These are phyloP conservation scores for Dolomedes plantarius DNA, from an alignment of 2,888 invertebrate genomes.

Conservation along the genomic window DNA sequence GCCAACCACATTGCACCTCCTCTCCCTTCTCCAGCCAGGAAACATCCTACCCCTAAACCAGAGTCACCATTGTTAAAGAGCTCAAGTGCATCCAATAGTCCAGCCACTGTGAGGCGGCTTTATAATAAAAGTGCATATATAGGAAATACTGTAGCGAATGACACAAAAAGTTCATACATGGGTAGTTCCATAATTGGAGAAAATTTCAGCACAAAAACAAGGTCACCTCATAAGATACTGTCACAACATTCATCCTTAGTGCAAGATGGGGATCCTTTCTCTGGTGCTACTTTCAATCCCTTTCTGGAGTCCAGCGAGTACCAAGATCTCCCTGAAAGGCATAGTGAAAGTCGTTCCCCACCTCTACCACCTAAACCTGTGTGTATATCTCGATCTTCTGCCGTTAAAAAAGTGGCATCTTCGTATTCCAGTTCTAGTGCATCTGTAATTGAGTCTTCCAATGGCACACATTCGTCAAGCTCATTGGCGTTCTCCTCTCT, in stretches of 20 bases:
- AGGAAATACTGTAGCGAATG: background rate
- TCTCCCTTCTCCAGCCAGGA: constrained; percentile 54
- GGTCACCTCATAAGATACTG: constrained; percentile 14
- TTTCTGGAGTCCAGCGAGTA: background rate
- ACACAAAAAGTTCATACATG: background rate
- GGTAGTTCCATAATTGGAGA: background rate
- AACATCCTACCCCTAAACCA: constrained; percentile 32
- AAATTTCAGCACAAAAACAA: background rate
- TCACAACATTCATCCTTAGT: constrained; percentile 32
- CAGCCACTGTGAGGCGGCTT: constrained; percentile 9
- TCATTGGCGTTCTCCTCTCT: constrained; percentile 44
- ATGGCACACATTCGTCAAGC: constrained; percentile 50
- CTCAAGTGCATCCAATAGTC: constrained; percentile 36
- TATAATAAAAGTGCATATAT: background rate
- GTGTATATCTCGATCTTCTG: constrained; percentile 27
- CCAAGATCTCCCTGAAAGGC: background rate
- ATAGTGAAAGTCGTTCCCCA: background rate
- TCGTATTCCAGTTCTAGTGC: constrained; percentile 14
- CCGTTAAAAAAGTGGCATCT: constrained; percentile 32
- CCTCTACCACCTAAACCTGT: constrained; percentile 40
- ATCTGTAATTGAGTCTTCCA: constrained; percentile 25
- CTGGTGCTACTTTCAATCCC: background rate
- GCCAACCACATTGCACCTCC: constrained; percentile 24
- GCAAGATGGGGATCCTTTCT: constrained; percentile 3
- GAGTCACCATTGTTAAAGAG: constrained; percentile 19